Conservation (phyloP, 2,888 invertebrate species). For the Andrena marginata region DNA sequence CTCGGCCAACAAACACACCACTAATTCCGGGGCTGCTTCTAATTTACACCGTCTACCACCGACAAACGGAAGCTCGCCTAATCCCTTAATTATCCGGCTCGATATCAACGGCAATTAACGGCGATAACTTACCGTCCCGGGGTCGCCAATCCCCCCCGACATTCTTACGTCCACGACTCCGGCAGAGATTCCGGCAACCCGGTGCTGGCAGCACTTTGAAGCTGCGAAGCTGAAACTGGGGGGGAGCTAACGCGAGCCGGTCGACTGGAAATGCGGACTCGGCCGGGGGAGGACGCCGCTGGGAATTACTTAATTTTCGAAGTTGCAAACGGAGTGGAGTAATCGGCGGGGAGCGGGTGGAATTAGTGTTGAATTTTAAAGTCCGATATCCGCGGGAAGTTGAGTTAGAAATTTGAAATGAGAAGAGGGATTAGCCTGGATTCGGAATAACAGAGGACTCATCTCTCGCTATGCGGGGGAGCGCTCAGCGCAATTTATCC, state of each 20-base stretch:
- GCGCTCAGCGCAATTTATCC: conserved; percentile 9
- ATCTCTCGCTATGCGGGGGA: not conserved
- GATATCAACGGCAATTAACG: conserved; percentile 45
- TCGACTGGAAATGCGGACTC: not conserved
- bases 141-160: not conserved
- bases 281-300: not conserved
- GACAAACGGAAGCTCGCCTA: conserved; percentile 24
- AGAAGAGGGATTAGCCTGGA: not conserved
- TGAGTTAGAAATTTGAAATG: not conserved
- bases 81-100: conserved; percentile 51
- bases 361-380: conserved; percentile 1
- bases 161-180: conserved; percentile 10
- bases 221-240: no score
- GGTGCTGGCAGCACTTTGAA: not conserved
- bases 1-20: conserved; percentile 37
- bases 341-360: not conserved
- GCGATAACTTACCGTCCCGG: not conserved
- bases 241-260: no score
- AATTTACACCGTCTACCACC: conserved; percentile 41
- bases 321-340: conserved; percentile 3
- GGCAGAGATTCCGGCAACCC: not conserved
- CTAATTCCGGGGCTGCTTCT: conserved; percentile 47
- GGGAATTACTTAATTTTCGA: conserved; percentile 21
- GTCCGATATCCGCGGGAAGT: not conserved
- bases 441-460: not conserved